Evolutionary conservation across 1,140 invertebrate genomes (phyloP).

Genomic region (Bombus impatiens): DNA sequence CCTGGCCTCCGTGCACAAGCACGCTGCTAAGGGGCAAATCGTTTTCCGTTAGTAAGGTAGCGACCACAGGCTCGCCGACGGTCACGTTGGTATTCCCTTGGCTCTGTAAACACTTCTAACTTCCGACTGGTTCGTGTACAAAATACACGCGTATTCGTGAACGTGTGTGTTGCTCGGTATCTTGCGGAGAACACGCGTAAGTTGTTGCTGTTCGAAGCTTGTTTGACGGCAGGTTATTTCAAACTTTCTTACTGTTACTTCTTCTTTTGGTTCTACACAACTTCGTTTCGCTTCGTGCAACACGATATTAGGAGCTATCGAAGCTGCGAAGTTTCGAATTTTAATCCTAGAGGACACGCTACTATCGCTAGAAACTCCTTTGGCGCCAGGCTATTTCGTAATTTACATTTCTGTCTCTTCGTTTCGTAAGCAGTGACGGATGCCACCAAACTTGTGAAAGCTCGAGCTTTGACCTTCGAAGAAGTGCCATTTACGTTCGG

Average conservation of each 20-base stretch:
- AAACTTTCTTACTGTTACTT: not conserved
- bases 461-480: not conserved
- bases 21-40: slow-evolving; percentile 35
- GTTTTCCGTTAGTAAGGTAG: slow-evolving; percentile 38
- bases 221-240: not conserved
- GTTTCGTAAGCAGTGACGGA: not conserved
- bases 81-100: slow-evolving; percentile 26
- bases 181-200: not conserved
- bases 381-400: not conserved
- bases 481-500: no score
- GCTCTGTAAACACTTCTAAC: slow-evolving; percentile 14
- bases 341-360: not conserved
- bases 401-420: not conserved
- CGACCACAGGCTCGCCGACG: slow-evolving; percentile 6
- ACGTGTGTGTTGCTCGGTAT: not conserved
- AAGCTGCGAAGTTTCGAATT: no score
- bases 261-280: not conserved
- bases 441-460: not conserved
- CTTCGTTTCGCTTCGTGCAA: not conserved
- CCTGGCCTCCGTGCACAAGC: not conserved
- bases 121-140: not conserved
- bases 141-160: not conserved
- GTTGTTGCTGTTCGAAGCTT: not conserved
- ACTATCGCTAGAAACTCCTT: not conserved
- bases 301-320: not conserved